phyloP scores from a whole-genome alignment of 2,797 vertebrate genomes.

The Loris lydekkerianus region DNA sequence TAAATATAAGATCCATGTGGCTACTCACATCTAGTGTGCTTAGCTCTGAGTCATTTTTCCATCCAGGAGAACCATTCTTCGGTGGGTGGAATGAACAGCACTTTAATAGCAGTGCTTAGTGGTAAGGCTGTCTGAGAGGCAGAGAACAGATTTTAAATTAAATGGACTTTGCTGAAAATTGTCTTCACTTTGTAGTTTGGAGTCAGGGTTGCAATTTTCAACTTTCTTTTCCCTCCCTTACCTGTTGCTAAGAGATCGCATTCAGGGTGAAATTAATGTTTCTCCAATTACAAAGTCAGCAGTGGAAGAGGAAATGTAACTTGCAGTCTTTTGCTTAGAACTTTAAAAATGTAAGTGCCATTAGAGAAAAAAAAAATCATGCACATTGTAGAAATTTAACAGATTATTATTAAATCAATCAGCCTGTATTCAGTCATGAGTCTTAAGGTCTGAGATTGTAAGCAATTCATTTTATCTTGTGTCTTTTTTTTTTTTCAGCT shows the following conservation, averaged over 20 bases:
- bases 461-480: not conserved
- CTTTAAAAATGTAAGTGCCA: not conserved
- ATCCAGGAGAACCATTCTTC: conserved; percentile 31
- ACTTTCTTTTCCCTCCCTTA: conserved; percentile 73
- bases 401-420: conserved; percentile 7
- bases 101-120: conserved; percentile 72
- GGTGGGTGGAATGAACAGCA: conserved; percentile 65
- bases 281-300: conserved; percentile 48
- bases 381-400: not conserved
- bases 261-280: conserved; percentile 62
- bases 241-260: conserved; percentile 36
- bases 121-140: conserved; percentile 66
- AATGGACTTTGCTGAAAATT: conserved; percentile 80
- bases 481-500: not conserved
- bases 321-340: not conserved
- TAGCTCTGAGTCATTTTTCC: conserved; percentile 27
- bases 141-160: conserved; percentile 82
- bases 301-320: not conserved
- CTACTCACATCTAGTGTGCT: conserved; percentile 6
- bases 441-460: not conserved
- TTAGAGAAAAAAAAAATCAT: not conserved
- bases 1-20: conserved; percentile 53
- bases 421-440: not conserved
- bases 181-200: conserved; percentile 76
- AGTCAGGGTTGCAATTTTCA: conserved; percentile 78